Evolutionary conservation across 2,797 vertebrate genomes (phyloP), one percentile per base, ranked within the genome.

Genomic region (Distichodus sexfasciatus): DNA sequence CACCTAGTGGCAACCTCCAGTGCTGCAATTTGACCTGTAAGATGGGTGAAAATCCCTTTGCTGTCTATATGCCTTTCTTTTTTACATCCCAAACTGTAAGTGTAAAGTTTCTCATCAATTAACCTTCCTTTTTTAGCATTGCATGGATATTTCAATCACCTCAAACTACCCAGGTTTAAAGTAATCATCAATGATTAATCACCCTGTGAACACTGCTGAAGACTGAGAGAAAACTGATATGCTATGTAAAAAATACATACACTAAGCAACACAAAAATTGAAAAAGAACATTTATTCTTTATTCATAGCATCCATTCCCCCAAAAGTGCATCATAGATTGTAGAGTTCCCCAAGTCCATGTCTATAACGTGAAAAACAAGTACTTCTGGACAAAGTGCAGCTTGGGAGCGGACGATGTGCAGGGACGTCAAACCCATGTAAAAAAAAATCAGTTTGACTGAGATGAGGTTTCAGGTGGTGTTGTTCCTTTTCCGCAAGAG

Each of bases 241-340:
- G 14, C 1, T 43, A 29, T 47, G 6, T 17, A 48, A 68, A 35
- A 61, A 29, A 10, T 35, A 12, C 33, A 48, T 75, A 36, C 26
- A 29, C 15, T 43, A 62, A 11, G 6, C 9, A 31, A 66, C 66
- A 65, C 29, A 62, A 82, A 88, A 87, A 79, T 88, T 88, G 85
- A 92, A 93, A 92, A 91, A 86, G 89, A 87, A 76, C 79, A 38
- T 76, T 76, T 91, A 91, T 90, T 91, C 69, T 82, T 86, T 80
- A 88, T 84, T 87, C 84, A 87, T 86, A n/a, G n/a, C 75, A 58
- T 90, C 81, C 84, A 86, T 90, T 88, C 81, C n/a, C 87, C 83
- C 75, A 87, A 91, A 90, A 90, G 86, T 90, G 85, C 89, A 83
- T 85, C 69, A 76, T 75, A 85, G 89, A 90, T 90, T 83, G 87